Percentiles rank a stretch among this genome's conserved stretches.
Evolutionary conservation across 2,113 vertebrate genomes (phyloP).

Genomic region (Oryzias javanicus): DNA sequence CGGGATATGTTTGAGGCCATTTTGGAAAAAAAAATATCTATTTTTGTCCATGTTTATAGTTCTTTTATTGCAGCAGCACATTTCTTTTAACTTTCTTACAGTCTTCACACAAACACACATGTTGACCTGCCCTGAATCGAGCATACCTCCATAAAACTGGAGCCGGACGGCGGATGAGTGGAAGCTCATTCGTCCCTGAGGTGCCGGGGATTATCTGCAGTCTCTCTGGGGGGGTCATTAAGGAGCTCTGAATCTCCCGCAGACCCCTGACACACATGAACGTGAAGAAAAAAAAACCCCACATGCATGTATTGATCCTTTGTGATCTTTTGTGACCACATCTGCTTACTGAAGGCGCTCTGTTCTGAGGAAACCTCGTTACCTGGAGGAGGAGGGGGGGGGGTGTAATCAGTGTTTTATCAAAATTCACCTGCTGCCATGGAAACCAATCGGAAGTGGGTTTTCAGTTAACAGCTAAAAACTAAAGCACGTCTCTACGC

Average conservation of each 20-base stretch:
- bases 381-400: slow-evolving; percentile 9
- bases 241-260: slow-evolving; percentile 39
- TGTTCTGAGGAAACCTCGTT: slow-evolving; percentile 41
- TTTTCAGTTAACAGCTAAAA: no score
- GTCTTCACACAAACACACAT: no score
- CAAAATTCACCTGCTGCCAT: no score
- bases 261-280: slow-evolving; percentile 27
- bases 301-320: slow-evolving; percentile 26
- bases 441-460: no score
- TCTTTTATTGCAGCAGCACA: no score
- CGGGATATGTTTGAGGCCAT: no score
- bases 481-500: no score
- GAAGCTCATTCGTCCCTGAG: slow-evolving; percentile 28
- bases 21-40: no score
- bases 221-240: slow-evolving; percentile 68
- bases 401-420: no score
- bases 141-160: slow-evolving; percentile 18
- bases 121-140: slow-evolving; percentile 10
- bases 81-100: no score
- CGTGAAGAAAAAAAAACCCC: slow-evolving; percentile 7
- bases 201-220: slow-evolving; percentile 45
- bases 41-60: no score
- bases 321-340: slow-evolving; percentile 4
- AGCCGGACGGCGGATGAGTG: slow-evolving; percentile 13
- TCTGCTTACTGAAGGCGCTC: slow-evolving; percentile 41